Evolutionary conservation across 2,888 invertebrate genomes (phyloP).

Genomic region (Rotaria socialis): DNA sequence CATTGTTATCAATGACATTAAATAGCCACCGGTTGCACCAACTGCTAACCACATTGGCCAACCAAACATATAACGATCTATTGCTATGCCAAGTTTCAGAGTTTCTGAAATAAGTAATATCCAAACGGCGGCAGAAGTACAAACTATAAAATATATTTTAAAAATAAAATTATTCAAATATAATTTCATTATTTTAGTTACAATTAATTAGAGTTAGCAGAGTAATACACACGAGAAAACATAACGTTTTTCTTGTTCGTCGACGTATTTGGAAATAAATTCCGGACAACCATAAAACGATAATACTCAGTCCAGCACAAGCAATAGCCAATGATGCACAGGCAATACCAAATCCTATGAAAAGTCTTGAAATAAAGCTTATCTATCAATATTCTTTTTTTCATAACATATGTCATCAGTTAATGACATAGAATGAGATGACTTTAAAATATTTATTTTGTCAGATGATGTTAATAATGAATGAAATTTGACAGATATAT

Average conservation of each 20-base stretch:
- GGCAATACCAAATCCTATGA: not conserved
- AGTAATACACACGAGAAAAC: not conserved
- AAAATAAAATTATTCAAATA: not conserved
- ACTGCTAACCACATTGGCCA: constrained; percentile 28
- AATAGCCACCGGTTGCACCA: not conserved
- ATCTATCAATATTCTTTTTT: too few relatives aligned
- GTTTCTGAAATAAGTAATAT: not conserved
- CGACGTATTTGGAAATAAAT: not conserved
- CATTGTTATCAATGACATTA: not conserved
- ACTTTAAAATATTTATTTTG: too few relatives aligned
- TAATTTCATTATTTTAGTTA: not conserved
- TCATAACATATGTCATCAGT: too few relatives aligned
- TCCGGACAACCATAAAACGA: not conserved
- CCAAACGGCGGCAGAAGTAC: not conserved
- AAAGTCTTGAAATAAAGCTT: not conserved
- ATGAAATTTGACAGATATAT: not conserved
- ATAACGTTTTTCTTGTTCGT: not conserved
- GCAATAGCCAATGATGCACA: not conserved
- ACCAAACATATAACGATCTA: not conserved
- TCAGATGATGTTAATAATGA: too few relatives aligned
- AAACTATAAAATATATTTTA: not conserved
- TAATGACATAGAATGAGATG: too few relatives aligned
- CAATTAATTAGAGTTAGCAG: not conserved
- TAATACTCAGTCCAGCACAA: not conserved
- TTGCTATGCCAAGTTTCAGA: not conserved